Conservation (phyloP, 2,797 vertebrate species). For the Phalloptychus januarius region DNA sequence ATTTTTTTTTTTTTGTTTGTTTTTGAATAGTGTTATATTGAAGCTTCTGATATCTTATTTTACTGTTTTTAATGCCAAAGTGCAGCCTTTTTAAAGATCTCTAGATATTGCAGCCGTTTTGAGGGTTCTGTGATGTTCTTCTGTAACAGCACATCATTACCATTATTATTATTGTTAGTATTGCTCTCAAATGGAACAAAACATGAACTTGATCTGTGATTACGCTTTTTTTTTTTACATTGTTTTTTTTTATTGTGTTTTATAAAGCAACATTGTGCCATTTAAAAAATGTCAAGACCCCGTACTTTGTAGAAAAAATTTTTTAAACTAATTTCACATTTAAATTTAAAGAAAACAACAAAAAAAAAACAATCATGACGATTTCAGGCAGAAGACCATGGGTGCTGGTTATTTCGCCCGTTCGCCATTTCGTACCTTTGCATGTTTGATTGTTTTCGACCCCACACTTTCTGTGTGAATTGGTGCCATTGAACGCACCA, state of each 20-base stretch:
- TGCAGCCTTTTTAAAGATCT: conserved; percentile 84
- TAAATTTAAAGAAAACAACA: conserved; percentile 49
- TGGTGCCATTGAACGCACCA: not conserved
- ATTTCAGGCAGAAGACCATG: conserved; percentile 59
- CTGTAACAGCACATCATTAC: conserved; percentile 78
- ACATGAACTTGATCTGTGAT: conserved; percentile 83
- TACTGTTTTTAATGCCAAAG: conserved; percentile 86
- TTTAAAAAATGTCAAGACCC: conserved; percentile 70
- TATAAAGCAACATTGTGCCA: conserved; percentile 72
- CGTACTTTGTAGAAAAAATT: conserved; percentile 59
- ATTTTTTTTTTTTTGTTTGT: conserved; percentile 55
- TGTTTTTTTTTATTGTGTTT: conserved; percentile 50
- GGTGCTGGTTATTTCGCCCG: not conserved
- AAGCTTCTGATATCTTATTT: conserved; percentile 81
- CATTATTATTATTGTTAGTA: conserved; percentile 73
- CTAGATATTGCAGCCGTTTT: conserved; percentile 77
- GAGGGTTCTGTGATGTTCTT: conserved; percentile 84
- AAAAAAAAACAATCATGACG: conserved; percentile 58
- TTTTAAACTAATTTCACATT: conserved; percentile 68
- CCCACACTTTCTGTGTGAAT: not conserved
- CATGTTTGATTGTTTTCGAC: not conserved
- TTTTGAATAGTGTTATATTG: conserved; percentile 85
- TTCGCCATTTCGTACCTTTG: not conserved
- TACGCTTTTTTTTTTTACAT: conserved; percentile 71
- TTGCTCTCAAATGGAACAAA: conserved; percentile 77